Evolutionary conservation across 2,888 invertebrate genomes (phyloP), one percentile per base, ranked within the genome.

Genomic region (Hipparchia semele): DNA sequence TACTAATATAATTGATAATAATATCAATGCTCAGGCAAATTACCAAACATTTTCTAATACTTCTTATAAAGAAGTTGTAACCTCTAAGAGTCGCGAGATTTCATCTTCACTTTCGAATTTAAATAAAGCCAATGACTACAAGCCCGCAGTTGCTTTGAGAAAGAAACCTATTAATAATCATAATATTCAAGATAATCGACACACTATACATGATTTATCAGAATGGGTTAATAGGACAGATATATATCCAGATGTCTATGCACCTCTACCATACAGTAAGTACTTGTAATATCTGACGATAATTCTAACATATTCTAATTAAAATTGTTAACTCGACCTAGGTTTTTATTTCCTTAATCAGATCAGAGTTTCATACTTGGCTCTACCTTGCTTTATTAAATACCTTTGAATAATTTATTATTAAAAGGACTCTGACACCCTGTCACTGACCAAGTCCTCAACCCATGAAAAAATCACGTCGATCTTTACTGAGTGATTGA

Each of bases 241-340:
- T 79, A 94, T 95, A 85, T 95, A 96, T 89, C 96, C 97, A 75
- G 95, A 96, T 86, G 95, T 97, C 80, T 97, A 96, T 87, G 96
- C 96, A 77, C 96, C 96, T 79, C 94, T 95, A 80, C 96, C 96
- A 74, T 96, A 96, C 91, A 97, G 97, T 97, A 95, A 96, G 96
- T 96, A 70, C 7, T 66, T 51, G 33, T 46, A 9, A 64, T 49
- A 62, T 10, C 59, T 59, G 23, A 39, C 59, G 33, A 60, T 8
- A 13, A 58, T 7, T 58, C 2, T 7, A 58, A 54, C 10, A 49
- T 49, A 49, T 8, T 49, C 49, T 53, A 12, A 53, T 53, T 53
- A 53, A 8, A 13, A 56, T 56, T 6, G 7, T 58, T 58, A 23
- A 13, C 8, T 58, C 13, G 39, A 60, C 7, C 10, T 60, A 60